Evolutionary conservation across 2,797 vertebrate genomes (phyloP), one percentile per base, ranked within the genome.

Genomic region (Anguilla obscura): DNA sequence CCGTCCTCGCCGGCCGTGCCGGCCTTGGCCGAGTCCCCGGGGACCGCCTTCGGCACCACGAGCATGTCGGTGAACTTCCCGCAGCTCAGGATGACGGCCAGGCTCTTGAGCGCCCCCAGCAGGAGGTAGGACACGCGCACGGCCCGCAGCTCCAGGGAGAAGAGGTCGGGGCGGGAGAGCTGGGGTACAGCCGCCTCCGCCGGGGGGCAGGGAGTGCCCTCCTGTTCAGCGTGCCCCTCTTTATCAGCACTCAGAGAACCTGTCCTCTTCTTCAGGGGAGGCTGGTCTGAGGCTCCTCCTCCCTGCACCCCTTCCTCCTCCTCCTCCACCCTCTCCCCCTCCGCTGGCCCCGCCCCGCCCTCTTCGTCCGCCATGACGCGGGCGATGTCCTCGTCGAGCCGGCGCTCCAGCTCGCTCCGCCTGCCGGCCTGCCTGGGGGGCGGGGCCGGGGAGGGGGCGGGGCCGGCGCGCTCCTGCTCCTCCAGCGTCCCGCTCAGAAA

Each of bases 91-190:
- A 97, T 94, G 71, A 95, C 95, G 52, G 94, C 93, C 21, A 97
- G 93, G 86, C 95, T 95, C 93, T 97, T 97, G 86, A 97, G 90
- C 24, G 96, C 95, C n/a, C 96, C 96, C 24, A 93, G 93, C 30
- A 96, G 94, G 86, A 97, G 95, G 93, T 96, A 97, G 24, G 96
- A 97, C 58, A 96, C 94, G 86, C 94, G 92, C 14, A 96, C 89
- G 21, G 96, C 95, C 66, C 94, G 95, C 50, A 96, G 91, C 91
- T 97, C 96, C 80, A 95, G 90, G 58, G 94, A 90, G 87, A 96
- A 95, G 6, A 90, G 86, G 56, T 96, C 96, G 14, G 36, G 33
- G 12, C 36, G 1, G 87, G 3, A 7, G 24, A 40, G 92, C 90
- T 95, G 54, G 90, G 86, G 52, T 89, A 86, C 14, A 60, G 91